A percentile compares a stretch with the other conserved stretches of the same genome.
Evolutionary conservation across 1,140 invertebrate species (phyloP).

Genomic region (Harpegnathos saltator): DNA sequence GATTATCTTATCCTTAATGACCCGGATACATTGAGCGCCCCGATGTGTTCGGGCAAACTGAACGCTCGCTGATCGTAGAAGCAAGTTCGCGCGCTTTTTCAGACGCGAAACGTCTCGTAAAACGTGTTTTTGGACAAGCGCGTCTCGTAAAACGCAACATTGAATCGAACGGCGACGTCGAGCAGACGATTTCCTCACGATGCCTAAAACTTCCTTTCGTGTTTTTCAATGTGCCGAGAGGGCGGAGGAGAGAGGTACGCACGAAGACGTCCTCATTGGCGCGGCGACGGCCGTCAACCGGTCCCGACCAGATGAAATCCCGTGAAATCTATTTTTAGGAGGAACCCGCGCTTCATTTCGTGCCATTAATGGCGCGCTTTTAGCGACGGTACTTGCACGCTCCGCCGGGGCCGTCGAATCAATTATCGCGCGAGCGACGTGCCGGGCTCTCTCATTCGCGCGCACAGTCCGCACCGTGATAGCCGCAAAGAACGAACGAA

Average conservation of each 20-base stretch:
- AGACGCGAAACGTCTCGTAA: background rate
- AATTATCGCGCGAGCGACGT: slow-evolving; percentile 50
- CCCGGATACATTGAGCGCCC: no score
- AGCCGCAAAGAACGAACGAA: slow-evolving; percentile 43
- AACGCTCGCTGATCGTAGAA: slow-evolving; percentile 4
- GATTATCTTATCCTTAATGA: no score
- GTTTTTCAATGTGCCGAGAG: no score
- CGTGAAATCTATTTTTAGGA: slow-evolving; percentile 16
- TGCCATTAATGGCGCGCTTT: slow-evolving; percentile 27
- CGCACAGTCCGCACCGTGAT: slow-evolving; percentile 21
- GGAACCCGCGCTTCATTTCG: slow-evolving; percentile 2
- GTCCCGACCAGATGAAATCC: background rate
- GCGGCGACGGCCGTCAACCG: no score
- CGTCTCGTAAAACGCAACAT: background rate
- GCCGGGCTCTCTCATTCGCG: slow-evolving; percentile 35
- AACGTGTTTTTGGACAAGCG: no score
- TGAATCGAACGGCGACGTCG: slow-evolving; percentile 10
- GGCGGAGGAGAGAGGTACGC: no score
- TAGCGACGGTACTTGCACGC: slow-evolving; percentile 24
- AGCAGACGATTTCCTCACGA: background rate
- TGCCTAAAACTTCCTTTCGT: background rate
- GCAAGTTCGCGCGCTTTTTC: background rate
- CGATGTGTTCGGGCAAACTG: background rate
- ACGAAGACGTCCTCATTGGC: no score
- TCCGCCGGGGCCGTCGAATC: slow-evolving; percentile 19